Evolutionary conservation across 1,140 invertebrate genomes (phyloP).

Genomic region (Euura lappo): DNA sequence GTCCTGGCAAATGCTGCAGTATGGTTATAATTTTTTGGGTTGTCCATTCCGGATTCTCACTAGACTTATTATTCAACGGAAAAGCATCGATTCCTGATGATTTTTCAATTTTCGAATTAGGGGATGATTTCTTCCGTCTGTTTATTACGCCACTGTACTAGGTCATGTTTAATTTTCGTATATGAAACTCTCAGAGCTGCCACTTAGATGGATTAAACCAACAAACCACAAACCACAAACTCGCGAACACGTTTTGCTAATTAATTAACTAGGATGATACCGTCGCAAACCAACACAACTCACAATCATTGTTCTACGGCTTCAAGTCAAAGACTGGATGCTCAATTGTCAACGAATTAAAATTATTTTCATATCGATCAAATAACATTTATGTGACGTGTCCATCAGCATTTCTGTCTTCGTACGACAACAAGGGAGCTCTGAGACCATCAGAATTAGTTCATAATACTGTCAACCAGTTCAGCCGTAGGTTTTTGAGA

Average conservation of each 20-base stretch:
- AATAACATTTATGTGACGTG: too few relatives aligned
- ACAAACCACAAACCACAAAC: neutral
- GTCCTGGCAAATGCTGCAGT: too few relatives aligned
- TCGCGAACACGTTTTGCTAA: slow-evolving; percentile 1
- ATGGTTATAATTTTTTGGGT: too few relatives aligned
- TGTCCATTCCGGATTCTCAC: too few relatives aligned
- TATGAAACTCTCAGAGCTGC: neutral
- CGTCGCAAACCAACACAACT: neutral
- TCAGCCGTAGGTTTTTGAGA: slow-evolving; percentile 46
- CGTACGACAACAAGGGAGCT: slow-evolving; percentile 13
- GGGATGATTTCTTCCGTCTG: too few relatives aligned
- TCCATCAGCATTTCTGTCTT: too few relatives aligned
- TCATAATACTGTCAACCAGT: slow-evolving; percentile 34
- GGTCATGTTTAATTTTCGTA: neutral
- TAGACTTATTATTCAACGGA: too few relatives aligned
- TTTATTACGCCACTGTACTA: too few relatives aligned
- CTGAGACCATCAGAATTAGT: slow-evolving; percentile 46
- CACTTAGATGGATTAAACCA: neutral
- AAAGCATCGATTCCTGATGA: too few relatives aligned
- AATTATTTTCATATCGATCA: too few relatives aligned
- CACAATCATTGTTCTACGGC: neutral
- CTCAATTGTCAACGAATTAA: neutral
- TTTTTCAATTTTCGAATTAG: too few relatives aligned
- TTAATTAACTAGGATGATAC: neutral
- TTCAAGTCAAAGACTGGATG: neutral